phyloP scores from a whole-genome alignment of 2,797 vertebrate species.

The Menidia menidia region DNA sequence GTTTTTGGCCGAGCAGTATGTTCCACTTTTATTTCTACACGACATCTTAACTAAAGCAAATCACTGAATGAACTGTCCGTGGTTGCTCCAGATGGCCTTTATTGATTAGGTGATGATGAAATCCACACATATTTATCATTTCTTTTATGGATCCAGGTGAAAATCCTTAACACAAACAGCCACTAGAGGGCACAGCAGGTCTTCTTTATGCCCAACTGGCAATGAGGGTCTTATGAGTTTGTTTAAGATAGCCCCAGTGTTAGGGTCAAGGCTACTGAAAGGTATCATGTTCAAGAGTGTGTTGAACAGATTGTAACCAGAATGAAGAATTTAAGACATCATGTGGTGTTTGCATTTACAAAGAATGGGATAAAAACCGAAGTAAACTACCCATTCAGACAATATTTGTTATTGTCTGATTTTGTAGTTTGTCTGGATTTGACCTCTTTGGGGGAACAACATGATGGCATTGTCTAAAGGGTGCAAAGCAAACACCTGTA shows the following conservation, averaged over 20 bases:
- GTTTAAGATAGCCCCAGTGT: background rate
- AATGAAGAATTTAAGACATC: background rate
- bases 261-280: conserved; percentile 54
- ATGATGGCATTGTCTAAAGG: background rate
- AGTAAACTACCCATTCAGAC: background rate
- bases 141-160: no score
- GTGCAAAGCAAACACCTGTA: background rate
- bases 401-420: background rate
- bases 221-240: background rate
- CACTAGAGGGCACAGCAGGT: conserved; percentile 75
- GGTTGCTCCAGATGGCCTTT: background rate
- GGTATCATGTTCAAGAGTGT: background rate
- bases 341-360: background rate
- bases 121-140: no score
- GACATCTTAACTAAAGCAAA: background rate
- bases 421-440: background rate
- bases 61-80: no score
- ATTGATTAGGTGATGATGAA: no score
- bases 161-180: conserved; percentile 15
- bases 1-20: background rate
- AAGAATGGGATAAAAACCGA: background rate
- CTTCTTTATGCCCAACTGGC: conserved; percentile 36
- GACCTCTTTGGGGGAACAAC: background rate
- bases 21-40: background rate
- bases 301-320: background rate